A percentile compares a stretch with the other conserved stretches of the same genome.
Evolutionary conservation across 2,113 vertebrate species (phyloP).

Genomic region (Trinectes maculatus): DNA sequence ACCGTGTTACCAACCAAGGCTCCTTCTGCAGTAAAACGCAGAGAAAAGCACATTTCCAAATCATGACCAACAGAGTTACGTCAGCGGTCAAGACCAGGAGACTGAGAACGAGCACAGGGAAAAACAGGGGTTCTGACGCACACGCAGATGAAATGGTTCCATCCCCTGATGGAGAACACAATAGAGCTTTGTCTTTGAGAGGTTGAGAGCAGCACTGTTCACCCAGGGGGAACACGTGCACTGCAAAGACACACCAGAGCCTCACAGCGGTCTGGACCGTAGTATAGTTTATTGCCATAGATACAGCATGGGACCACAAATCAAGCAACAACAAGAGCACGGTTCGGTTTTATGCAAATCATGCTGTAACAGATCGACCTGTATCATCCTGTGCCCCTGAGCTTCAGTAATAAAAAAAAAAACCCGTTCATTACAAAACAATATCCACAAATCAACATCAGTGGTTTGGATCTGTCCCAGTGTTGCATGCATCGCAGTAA

Average conservation of each 20-base stretch:
- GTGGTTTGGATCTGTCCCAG: conserved; percentile 24
- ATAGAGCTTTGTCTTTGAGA: conserved; percentile 60
- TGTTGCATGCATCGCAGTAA: conserved; percentile 12
- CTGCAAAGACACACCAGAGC: conserved; percentile 24
- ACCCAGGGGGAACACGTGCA: conserved; percentile 12
- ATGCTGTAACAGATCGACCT: conserved; percentile 7
- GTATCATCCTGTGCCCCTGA: background rate
- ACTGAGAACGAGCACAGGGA: conserved; percentile 29
- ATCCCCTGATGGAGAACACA: conserved; percentile 54
- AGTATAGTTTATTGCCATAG: conserved; percentile 34
- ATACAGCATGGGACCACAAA: conserved; percentile 10
- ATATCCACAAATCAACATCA: background rate
- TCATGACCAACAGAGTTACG: conserved; percentile 39
- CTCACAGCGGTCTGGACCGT: conserved; percentile 15
- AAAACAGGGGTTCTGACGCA: conserved; percentile 54
- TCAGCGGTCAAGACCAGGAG: conserved; percentile 43
- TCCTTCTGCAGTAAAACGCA: conserved; percentile 24
- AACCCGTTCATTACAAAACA: conserved; percentile 17
- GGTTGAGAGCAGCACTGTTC: conserved; percentile 48
- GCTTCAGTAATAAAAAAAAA: background rate
- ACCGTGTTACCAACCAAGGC: background rate
- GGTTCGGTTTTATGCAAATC: conserved; percentile 1
- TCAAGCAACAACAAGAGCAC: background rate
- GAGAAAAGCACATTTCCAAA: conserved; percentile 43
- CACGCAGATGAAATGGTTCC: conserved; percentile 51